Base-by-base conservation (phyloP, 2,797 vertebrate genomes). In the Tolypeutes matacus region DNA sequence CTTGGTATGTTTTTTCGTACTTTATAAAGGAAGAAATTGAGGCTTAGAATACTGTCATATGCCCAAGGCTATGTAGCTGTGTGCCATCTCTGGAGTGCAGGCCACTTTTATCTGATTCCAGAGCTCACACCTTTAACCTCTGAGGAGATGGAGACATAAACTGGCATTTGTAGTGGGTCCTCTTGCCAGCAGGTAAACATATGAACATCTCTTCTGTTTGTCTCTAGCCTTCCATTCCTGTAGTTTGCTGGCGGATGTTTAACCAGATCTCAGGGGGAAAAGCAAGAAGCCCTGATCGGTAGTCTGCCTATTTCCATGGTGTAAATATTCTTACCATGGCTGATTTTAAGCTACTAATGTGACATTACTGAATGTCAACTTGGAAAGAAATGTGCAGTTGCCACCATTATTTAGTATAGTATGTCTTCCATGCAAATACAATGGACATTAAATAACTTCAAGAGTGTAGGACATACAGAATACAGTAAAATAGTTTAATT, bases 21-120 rank as follows among this genome's bases (percentile, higher is more conserved):
- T 64, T 65, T 94, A 82, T 65, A 67, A 7, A 95, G 23, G 17
- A 92, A 83, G 86, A 95, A 75, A 21, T 31, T 56, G 89, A 76
- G 72, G 84, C 39, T 76, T 42, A 10, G 21, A 91, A 14, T 42
- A 20, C 18, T 72, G 87, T 64, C 2, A 25, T 67, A 31, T 58
- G 7, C 46, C 78, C 25, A 0, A 4, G 65, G 1, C 46, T 21
- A 0, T n/a, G 1, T 2, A 86, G 36, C 5, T 49, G 1, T 8
- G 8, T n/a, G 60, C 81, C 3, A 15, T 39, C 36, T n/a, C 60
- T 67, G 42, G 36, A 91, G 39, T 25, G 11, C 5, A 56, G 93
- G 64, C 3, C 39, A 56, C 62, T 58, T 72, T 27, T 7, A 49
- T 49, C 27, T 31, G 75, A 10, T 3, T 77, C 17, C 49, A n/a